Percentiles rank a stretch among this genome's conserved stretches.
phyloP scores from a whole-genome alignment of 1,140 invertebrate genomes.

The Pemphigus obesinymphae region DNA sequence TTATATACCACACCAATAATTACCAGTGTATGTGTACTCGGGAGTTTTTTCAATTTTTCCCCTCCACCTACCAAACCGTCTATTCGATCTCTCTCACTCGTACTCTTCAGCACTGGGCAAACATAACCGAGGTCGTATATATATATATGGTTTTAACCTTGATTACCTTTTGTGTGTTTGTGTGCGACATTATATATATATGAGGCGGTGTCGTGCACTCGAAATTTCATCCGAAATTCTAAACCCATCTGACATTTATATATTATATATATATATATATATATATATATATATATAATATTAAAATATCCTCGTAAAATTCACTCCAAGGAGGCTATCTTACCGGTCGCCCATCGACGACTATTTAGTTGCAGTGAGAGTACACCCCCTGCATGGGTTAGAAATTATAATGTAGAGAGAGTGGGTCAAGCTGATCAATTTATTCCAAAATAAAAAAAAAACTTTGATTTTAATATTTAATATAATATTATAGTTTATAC shows the following conservation, averaged over 20 bases:
- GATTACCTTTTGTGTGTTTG: not conserved
- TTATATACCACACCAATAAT: not conserved
- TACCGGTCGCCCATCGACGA: too few relatives aligned
- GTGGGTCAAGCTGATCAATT: too few relatives aligned
- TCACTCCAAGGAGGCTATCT: too few relatives aligned
- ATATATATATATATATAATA: not conserved
- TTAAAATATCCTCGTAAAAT: too few relatives aligned
- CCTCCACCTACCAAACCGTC: too few relatives aligned
- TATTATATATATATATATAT: not conserved
- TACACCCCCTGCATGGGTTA: too few relatives aligned
- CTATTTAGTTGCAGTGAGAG: too few relatives aligned
- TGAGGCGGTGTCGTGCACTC: not conserved
- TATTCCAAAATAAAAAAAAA: too few relatives aligned
- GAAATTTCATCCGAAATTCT: not conserved
- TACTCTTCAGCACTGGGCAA: not conserved
- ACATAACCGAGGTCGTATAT: not conserved
- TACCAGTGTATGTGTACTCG: not conserved
- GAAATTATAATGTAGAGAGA: too few relatives aligned
- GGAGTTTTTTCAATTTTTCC: conserved; percentile 4
- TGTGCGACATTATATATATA: not conserved
- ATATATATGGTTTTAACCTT: conserved; percentile 11
- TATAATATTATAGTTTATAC: too few relatives aligned
- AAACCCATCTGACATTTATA: not conserved
- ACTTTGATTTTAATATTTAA: too few relatives aligned
- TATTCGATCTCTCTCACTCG: not conserved